Conservation (phyloP, 2,797 vertebrate species). For the Hydrolagus colliei region DNA sequence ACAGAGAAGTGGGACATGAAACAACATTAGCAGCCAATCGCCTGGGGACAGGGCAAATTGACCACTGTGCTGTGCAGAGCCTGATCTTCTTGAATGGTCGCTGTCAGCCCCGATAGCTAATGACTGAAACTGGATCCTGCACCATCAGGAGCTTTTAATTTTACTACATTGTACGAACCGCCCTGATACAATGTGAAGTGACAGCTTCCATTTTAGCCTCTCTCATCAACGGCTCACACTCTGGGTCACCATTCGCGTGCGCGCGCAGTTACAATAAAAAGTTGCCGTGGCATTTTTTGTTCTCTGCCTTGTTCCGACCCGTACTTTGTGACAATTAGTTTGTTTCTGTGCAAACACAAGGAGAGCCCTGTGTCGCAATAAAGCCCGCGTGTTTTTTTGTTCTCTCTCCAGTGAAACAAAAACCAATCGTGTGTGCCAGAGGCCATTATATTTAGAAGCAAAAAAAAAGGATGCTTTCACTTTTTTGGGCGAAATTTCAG, state of each 20-base stretch:
- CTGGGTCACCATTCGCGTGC: neutral
- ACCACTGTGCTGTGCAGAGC: conserved; percentile 67
- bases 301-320: neutral
- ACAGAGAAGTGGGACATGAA: conserved; percentile 78
- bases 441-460: no score
- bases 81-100: conserved; percentile 58
- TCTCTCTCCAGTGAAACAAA: no score
- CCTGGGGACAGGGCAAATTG: conserved; percentile 53
- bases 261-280: neutral
- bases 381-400: neutral
- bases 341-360: no score
- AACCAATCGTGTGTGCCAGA: no score
- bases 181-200: conserved; percentile 56
- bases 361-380: neutral
- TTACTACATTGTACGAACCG: conserved; percentile 59
- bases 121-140: conserved; percentile 60
- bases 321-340: neutral
- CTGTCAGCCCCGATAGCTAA: conserved; percentile 55
- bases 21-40: conserved; percentile 69
- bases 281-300: neutral
- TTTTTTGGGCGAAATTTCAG: no score
- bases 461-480: no score
- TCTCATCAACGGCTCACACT: conserved; percentile 56
- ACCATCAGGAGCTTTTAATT: conserved; percentile 70
- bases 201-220: conserved; percentile 54